Conservation (phyloP, 2,113 vertebrate genomes). For the Myxocyprinus asiaticus region DNA sequence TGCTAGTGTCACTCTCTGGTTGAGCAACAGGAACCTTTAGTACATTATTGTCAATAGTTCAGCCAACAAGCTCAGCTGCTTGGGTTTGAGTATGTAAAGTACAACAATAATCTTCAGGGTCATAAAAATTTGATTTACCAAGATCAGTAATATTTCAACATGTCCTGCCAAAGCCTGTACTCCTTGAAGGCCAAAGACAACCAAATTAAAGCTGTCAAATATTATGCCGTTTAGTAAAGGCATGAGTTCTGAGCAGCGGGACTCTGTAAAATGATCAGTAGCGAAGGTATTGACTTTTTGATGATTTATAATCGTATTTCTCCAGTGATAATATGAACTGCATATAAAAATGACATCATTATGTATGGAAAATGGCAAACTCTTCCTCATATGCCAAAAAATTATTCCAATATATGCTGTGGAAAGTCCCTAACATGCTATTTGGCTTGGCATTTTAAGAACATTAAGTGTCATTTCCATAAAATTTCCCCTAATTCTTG, state of each 20-base stretch:
- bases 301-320: background rate
- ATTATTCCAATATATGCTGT: background rate
- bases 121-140: constrained; percentile 59
- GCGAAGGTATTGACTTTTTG: background rate
- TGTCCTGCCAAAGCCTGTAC: constrained; percentile 70
- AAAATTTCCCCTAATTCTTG: background rate
- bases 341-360: background rate
- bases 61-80: background rate
- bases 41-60: background rate
- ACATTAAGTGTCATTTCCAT: background rate
- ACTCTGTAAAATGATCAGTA: background rate
- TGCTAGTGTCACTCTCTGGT: background rate
- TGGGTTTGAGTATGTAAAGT: background rate
- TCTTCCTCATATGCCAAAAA: background rate
- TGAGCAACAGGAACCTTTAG: too few relatives aligned
- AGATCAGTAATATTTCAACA: constrained; percentile 65
- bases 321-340: background rate
- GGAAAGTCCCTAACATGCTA: background rate
- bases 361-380: background rate
- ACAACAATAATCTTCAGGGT: constrained; percentile 45
- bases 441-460: background rate
- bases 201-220: constrained; percentile 59
- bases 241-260: background rate
- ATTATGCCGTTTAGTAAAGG: background rate
- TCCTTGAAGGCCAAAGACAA: constrained; percentile 60